Evolutionary conservation across 2,888 invertebrate species (phyloP).

Genomic region (Drosophila picticornis): DNA sequence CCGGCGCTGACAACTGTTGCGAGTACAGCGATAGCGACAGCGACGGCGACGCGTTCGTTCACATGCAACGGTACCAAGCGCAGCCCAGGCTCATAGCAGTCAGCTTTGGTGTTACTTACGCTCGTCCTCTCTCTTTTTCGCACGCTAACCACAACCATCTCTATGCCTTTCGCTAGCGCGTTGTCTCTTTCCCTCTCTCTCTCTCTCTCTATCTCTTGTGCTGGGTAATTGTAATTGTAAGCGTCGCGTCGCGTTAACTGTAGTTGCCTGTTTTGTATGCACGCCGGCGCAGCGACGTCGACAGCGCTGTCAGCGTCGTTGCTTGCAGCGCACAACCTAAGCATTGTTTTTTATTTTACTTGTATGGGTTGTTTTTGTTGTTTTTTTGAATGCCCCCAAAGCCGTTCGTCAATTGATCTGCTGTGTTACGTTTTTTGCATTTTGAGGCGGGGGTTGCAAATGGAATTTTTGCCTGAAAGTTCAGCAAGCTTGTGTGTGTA

Average conservation of each 20-base stretch:
- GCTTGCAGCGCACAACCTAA: slow-evolving; percentile 22
- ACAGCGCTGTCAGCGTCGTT: slow-evolving; percentile 40
- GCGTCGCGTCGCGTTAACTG: slow-evolving; percentile 47
- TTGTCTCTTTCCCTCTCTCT: slow-evolving; percentile 1
- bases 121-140: slow-evolving; percentile 16
- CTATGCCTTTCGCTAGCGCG: slow-evolving; percentile 28
- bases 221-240: slow-evolving; percentile 53
- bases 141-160: not conserved
- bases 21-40: slow-evolving; percentile 1
- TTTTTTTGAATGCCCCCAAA: slow-evolving; percentile 22
- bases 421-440: slow-evolving; percentile 66
- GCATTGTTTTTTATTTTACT: slow-evolving; percentile 15
- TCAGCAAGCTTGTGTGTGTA: slow-evolving; percentile 45
- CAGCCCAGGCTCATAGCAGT: slow-evolving; percentile 61
- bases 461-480: slow-evolving; percentile 74
- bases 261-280: slow-evolving; percentile 70
- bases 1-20: slow-evolving; percentile 5
- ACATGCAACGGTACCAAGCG: slow-evolving; percentile 64
- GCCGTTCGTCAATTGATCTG: slow-evolving; percentile 72
- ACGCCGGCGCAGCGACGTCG: slow-evolving; percentile 37
- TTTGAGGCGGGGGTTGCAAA: slow-evolving; percentile 73
- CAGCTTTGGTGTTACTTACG: slow-evolving; percentile 60
- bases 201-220: slow-evolving; percentile 18
- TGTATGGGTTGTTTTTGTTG: slow-evolving; percentile 3
- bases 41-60: slow-evolving; percentile 21